These are phyloP conservation scores for Tringa solitaria DNA, from an alignment of 2,113 vertebrate species.

Conservation along the genomic window DNA sequence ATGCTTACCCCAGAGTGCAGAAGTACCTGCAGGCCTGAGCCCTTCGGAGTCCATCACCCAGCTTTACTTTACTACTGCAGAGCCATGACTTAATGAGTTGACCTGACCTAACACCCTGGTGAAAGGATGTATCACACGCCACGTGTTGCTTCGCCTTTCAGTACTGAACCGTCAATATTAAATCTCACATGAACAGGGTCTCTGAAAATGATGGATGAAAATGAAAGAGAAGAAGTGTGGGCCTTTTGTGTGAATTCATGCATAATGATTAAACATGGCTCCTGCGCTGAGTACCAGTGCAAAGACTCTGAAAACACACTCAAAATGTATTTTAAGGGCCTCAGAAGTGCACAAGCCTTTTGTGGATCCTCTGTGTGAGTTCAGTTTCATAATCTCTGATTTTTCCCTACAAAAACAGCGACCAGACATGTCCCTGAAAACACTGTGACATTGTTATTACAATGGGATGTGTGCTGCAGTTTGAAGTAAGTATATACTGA, in stretches of 20 bases:
- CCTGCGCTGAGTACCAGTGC: neutral
- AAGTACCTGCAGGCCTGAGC: neutral
- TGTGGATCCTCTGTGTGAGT: neutral
- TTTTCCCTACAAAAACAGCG: neutral
- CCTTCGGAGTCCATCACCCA: neutral
- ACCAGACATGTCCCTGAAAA: neutral
- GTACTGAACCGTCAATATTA: neutral
- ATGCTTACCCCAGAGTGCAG: fast-evolving
- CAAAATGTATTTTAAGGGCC: neutral
- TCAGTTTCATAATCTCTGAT: neutral
- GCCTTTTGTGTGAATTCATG: neutral
- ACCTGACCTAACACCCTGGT: neutral
- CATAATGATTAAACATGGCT: neutral
- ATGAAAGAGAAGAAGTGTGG: neutral
- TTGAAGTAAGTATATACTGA: neutral
- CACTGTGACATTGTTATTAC: neutral
- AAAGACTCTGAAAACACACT: neutral
- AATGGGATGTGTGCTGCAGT: neutral
- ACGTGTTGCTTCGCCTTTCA: neutral
- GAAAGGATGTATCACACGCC: neutral
- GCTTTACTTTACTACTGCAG: neutral
- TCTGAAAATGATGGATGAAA: neutral
- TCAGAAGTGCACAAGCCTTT: neutral
- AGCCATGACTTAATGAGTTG: neutral
- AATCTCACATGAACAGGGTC: neutral